Percentiles rank a stretch among this genome's conserved stretches.
These are phyloP conservation scores for Callopanchax toddi DNA, from an alignment of 2,113 vertebrate genomes.

Conservation along the genomic window DNA sequence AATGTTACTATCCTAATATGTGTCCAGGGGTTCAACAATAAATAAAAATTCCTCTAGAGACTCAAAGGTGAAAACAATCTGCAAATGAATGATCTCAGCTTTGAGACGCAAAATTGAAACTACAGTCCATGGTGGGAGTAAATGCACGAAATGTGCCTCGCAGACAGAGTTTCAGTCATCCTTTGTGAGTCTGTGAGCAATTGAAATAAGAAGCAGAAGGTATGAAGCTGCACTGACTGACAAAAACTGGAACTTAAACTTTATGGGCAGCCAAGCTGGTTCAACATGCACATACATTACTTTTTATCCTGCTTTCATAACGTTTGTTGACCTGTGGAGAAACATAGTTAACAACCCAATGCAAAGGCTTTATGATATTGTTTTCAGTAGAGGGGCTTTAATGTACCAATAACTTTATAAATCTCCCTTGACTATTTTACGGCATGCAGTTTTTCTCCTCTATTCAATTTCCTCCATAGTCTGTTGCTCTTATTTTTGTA, in stretches of 20 bases:
- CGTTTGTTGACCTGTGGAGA: neutral
- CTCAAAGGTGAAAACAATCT: constrained; percentile 13
- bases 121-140: constrained; percentile 47
- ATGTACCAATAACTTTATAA: constrained; percentile 21
- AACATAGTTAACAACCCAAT: neutral
- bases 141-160: constrained; percentile 53
- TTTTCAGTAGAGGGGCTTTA: constrained; percentile 3
- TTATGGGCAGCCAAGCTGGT: constrained; percentile 14
- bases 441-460: constrained; percentile 19
- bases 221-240: constrained; percentile 33
- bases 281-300: constrained; percentile 15
- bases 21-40: constrained; percentile 32
- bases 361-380: neutral
- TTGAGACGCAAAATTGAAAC: constrained; percentile 28
- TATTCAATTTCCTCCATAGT: constrained; percentile 58
- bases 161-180: constrained; percentile 10
- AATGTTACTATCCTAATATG: constrained; percentile 12
- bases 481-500: constrained; percentile 33
- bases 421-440: constrained; percentile 9
- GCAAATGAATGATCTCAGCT: constrained; percentile 18
- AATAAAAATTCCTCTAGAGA: constrained; percentile 3
- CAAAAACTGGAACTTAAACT: neutral
- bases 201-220: constrained; percentile 24
- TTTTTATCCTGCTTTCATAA: neutral
- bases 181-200: constrained; percentile 16